Evolutionary conservation across 2,888 invertebrate species (phyloP).

Genomic region (Dione juno): DNA sequence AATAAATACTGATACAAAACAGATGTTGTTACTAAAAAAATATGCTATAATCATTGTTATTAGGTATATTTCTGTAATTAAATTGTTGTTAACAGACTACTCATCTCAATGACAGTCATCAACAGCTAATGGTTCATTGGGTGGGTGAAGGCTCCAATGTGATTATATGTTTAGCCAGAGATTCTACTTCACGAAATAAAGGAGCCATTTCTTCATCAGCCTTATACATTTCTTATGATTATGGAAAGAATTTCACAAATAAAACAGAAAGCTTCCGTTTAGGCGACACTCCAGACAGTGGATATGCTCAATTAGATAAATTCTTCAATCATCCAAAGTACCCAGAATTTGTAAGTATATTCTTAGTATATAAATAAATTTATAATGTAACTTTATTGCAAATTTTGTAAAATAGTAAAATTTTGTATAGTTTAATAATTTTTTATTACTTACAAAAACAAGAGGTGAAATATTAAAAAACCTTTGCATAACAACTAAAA

Average conservation of each 20-base stretch:
- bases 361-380: no score
- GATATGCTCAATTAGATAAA: slow-evolving; percentile 89
- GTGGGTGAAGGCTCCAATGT: slow-evolving; percentile 94
- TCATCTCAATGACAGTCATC: slow-evolving; percentile 92
- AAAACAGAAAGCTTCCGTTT: slow-evolving; percentile 87
- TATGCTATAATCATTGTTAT: no score
- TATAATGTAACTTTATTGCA: no score
- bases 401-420: no score
- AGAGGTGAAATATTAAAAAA: no score
- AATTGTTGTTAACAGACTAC: slow-evolving; percentile 83
- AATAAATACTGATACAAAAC: no score
- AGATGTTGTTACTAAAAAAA: no score
- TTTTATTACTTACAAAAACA: no score
- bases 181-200: slow-evolving; percentile 83
- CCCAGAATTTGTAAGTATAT: slow-evolving; percentile 89
- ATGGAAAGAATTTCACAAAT: slow-evolving; percentile 91
- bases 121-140: slow-evolving; percentile 96
- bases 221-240: slow-evolving; percentile 93
- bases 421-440: no score
- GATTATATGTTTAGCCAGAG: slow-evolving; percentile 92
- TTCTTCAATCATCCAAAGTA: slow-evolving; percentile 93
- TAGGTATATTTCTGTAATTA: background rate
- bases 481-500: no score
- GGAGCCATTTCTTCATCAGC: slow-evolving; percentile 87
- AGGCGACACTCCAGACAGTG: slow-evolving; percentile 74